Evolutionary conservation across 2,888 invertebrate species (phyloP), one percentile per base, ranked within the genome.

Genomic region (Clunio marinus): DNA sequence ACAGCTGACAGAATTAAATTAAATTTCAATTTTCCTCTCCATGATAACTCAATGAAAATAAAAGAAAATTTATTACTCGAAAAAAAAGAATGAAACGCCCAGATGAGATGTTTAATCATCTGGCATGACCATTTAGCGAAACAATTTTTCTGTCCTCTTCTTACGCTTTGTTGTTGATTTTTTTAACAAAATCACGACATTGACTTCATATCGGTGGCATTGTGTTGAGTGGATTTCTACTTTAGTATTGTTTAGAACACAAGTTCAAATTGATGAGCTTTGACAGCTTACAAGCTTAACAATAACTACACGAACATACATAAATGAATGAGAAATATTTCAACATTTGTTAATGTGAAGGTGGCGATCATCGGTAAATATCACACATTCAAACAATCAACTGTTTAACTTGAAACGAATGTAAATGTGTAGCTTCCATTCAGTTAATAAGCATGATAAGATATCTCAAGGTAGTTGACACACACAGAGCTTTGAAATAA

Each of bases 381-480:
- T 60, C 10, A 60, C 7, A 51, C 57, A 27, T 57, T 25, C 57
- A 57, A 27, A 27, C 22, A 8, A 2, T 4, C 22, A 22, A 27
- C 27, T 13, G 22, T 20, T 27, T 51, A 3, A 15, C 25, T 57
- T 27, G 13, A 57, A 57, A 27, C 3, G 10, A 24, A 28, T 59
- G 35, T 59, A 59, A 59, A 59, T 59, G 35, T 59, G 22, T 59
- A 25, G 59, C 59, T 20, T 59, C n/a, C 7, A 45, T 22, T 22
- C 41, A 45, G n/a, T n/a, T n/a, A n/a, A n/a, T n/a, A n/a, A n/a
- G 22, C 51, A 66, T 51, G 66, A 66, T 66, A 66, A 66, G 66
- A 51, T 66, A 66, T 55, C 66, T 66, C 66, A 66, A 66, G 66
- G 51, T 66, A 35, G 41, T 46, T 45, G 41, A 63, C 66, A 24